Evolutionary conservation across 2,797 vertebrate genomes (phyloP), one percentile per base, ranked within the genome.

Genomic region (Hemibagrus guttatus): DNA sequence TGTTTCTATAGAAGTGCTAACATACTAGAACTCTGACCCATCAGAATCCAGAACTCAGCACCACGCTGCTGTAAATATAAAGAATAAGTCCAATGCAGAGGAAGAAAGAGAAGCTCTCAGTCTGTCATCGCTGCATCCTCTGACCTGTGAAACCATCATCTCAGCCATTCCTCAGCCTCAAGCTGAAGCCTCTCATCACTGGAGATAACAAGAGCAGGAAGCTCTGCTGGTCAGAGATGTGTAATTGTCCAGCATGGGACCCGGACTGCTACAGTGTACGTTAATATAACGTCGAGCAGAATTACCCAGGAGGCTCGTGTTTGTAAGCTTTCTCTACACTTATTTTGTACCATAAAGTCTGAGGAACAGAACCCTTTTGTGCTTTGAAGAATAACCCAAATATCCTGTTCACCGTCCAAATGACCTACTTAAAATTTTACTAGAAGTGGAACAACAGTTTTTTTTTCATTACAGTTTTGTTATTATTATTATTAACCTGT

Each of bases 201-300:
- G 59, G 28, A 80, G 71, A 66, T 74, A 75, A 64, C 21, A 82
- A 64, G 85, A n/a, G 80, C 81, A 82, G 68, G 61, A 79, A 68
- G 58, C 83, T 79, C 31, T 87, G 75, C 66, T 75, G 79, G 42
- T 87, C 68, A 79, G 76, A 74, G 78, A 87, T 61, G 84, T 78
- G 59, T 87, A 90, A 90, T 86, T 89, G 86, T 84, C 63, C 11
- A 39, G 76, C 78, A 54, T 87, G 88, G 87, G 87, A 90, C 84
- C 75, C 49, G 26, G 54, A n/a, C 46, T 64, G 69, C n/a, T 39
- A 72, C 68, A 81, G 56, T 23, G 64, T 42, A 83, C 23, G 6
- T 58, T 7, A 56, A 42, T 58, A 78, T 84, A 86, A 81, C 76
- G 49, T 82, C 3, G 3, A 84, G 83, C 49, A 64, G 84, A 79